Conservation (phyloP, 2,888 invertebrate species). For the Drosophila atripex region DNA sequence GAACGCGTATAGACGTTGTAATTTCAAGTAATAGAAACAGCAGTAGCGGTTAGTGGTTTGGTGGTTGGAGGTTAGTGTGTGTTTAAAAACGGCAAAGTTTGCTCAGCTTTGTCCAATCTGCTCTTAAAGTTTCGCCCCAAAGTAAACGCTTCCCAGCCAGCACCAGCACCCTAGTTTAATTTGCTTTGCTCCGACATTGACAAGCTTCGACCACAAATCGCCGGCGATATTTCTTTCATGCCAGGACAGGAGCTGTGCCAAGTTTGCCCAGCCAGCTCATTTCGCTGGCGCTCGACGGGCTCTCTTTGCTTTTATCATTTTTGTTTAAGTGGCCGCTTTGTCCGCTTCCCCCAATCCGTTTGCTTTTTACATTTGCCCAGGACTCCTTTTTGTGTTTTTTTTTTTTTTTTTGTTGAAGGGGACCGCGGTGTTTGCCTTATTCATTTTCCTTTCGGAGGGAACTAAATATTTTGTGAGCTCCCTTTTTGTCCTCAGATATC, state of each 20-base stretch:
- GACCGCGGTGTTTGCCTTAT: slow-evolving; percentile 38
- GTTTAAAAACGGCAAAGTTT: slow-evolving; percentile 5
- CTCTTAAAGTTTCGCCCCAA: slow-evolving; percentile 19
- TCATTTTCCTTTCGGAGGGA: slow-evolving; percentile 37
- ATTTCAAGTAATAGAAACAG: background rate
- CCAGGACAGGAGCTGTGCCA: slow-evolving; percentile 44
- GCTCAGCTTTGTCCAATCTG: slow-evolving; percentile 12
- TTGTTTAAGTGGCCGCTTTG: slow-evolving; percentile 45
- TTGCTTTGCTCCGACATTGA: slow-evolving; percentile 40
- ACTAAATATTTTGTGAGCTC: slow-evolving; percentile 34
- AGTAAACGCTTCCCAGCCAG: slow-evolving; percentile 21
- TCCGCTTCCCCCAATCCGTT: slow-evolving; percentile 30
- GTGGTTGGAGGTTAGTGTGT: slow-evolving; percentile 2
- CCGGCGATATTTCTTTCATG: slow-evolving; percentile 33
- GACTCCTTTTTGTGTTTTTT: background rate
- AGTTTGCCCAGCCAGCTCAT: slow-evolving; percentile 38
- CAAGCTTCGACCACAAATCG: slow-evolving; percentile 46
- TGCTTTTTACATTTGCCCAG: slow-evolving; percentile 37
- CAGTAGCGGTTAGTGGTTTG: background rate
- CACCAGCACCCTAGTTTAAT: slow-evolving; percentile 21
- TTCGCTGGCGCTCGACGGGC: slow-evolving; percentile 35
- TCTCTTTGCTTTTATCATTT: slow-evolving; percentile 57
- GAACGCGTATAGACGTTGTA: background rate
- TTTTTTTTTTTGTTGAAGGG: slow-evolving; percentile 3
- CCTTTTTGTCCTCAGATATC: slow-evolving; percentile 42